phyloP scores from a whole-genome alignment of 2,888 invertebrate species.

The Philereme vetulata region DNA sequence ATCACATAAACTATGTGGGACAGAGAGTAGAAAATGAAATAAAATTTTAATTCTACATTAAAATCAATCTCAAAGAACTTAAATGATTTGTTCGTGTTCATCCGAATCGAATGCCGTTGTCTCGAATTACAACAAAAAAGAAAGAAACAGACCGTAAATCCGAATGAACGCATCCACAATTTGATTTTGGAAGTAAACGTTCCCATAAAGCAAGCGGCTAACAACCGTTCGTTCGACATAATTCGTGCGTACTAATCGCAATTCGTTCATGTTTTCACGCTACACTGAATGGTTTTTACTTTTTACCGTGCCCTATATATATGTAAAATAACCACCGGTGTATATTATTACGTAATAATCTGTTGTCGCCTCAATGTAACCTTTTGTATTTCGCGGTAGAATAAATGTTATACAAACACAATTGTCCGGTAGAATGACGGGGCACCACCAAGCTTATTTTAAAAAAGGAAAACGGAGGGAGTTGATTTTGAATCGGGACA shows the following conservation, averaged over 20 bases:
- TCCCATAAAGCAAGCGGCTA: constrained; percentile 44
- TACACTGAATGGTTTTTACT: constrained; percentile 36
- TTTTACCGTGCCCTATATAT: constrained; percentile 31
- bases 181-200: constrained; percentile 41
- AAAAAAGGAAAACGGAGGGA: no score
- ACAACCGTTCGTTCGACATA: constrained; percentile 41
- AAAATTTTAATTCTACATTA: not conserved
- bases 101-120: constrained; percentile 1
- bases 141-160: constrained; percentile 7
- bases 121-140: constrained; percentile 5
- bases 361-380: no score
- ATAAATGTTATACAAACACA: no score
- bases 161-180: constrained; percentile 26
- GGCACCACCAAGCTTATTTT: no score
- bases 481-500: no score
- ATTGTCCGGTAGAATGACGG: no score
- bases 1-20: no score
- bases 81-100: not conserved
- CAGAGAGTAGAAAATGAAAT: no score
- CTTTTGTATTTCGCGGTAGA: no score
- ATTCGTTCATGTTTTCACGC: constrained; percentile 54
- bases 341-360: no score
- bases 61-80: not conserved
- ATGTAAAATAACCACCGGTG: not conserved
- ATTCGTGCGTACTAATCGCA: constrained; percentile 57